These are phyloP conservation scores for Cetoscarus ocellatus DNA, from an alignment of 2,797 vertebrate species.

Conservation along the genomic window DNA sequence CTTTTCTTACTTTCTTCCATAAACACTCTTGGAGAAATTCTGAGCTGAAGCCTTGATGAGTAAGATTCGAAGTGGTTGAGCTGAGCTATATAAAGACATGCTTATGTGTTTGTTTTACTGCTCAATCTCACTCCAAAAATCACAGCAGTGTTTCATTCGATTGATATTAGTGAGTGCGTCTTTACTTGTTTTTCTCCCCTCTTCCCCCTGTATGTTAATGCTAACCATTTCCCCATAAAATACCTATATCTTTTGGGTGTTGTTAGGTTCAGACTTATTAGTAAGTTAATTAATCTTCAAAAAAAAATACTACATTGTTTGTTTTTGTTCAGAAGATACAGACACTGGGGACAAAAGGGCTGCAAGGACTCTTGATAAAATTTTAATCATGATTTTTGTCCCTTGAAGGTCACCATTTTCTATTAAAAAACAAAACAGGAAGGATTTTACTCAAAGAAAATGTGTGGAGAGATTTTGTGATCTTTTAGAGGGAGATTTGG, in stretches of 20 bases:
- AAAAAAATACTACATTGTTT: constrained; percentile 11
- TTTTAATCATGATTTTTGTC: too few relatives aligned
- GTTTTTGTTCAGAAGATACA: background rate
- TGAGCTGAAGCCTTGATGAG: constrained; percentile 61
- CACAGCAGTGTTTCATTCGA: constrained; percentile 66
- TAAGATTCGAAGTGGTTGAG: constrained; percentile 50
- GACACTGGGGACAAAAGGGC: background rate
- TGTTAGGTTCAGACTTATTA: background rate
- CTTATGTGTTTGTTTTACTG: constrained; percentile 70
- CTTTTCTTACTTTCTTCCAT: constrained; percentile 2
- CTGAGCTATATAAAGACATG: constrained; percentile 67
- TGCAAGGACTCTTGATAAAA: too few relatives aligned
- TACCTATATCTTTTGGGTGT: background rate
- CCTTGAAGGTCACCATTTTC: too few relatives aligned
- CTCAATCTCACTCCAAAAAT: constrained; percentile 68
- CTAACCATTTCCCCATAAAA: too few relatives aligned
- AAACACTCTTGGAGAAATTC: constrained; percentile 46
- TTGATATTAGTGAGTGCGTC: constrained; percentile 57
- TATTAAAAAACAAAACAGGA: too few relatives aligned
- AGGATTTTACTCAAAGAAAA: too few relatives aligned
- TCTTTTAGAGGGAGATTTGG: too few relatives aligned
- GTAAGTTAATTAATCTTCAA: too few relatives aligned
- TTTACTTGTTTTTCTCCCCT: background rate
- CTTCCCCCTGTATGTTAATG: constrained; percentile 4
- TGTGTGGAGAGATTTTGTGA: too few relatives aligned